Base-by-base conservation (phyloP, 2,797 vertebrate species). In the Hipposideros larvatus region DNA sequence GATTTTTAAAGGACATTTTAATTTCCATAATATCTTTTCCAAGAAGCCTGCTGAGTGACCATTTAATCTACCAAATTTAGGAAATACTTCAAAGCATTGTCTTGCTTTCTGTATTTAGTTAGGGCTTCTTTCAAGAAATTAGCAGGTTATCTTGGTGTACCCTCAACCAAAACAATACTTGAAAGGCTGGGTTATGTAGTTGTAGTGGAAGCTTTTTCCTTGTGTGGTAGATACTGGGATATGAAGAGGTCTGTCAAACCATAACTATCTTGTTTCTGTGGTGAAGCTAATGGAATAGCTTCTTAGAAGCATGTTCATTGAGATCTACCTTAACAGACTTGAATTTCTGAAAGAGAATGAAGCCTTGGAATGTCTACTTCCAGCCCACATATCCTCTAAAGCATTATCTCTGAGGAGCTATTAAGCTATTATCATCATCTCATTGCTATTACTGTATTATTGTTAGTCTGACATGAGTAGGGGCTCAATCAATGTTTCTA, bases 1-100 rank as follows among this genome's bases (percentile, higher is more conserved):
- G 26, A 91, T 95, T 96, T 96, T 96, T 94, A 97, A 97, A 97
- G 89, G 83, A 68, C 89, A 94, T 97, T 96, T 94, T 92, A 94
- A 97, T 97, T 97, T 97, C 78, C 95, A 91, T 97, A 97, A 97
- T 95, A 96, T 85, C 86, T 97, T 90, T 92, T 96, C 86, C 28
- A 95, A 95, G 84, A 93, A 96, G 21, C 11, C 34, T 70, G 10
- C 37, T 93, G 90, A 96, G 46, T 92, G 55, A 55, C 43, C 6
- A 3, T 92, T 94, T 92, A 93, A 96, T 90, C 41, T 90, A 83
- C 41, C 14, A 91, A 78, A 34, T 96, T 93, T 80, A 82, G 92
- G 70, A 61, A 84, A 96, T 91, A n/a, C 26, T 83, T 95, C 63
- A 95, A 96, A 96, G 43, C 63, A 65, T 71, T 24, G 11, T 97